Conservation (phyloP, 2,113 vertebrate genomes). For the Lagopus leucura region DNA sequence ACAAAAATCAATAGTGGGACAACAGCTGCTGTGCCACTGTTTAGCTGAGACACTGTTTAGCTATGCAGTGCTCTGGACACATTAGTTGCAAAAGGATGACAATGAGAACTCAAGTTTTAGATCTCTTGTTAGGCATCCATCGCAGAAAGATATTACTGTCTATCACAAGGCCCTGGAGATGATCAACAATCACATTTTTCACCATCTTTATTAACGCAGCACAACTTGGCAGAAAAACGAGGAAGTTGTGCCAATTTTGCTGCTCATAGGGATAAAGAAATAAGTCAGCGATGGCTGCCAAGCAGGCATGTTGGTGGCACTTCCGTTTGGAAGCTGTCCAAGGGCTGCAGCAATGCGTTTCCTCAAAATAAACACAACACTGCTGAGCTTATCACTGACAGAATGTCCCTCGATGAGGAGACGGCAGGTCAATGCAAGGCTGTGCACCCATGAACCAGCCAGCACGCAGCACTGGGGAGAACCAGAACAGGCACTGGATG, state of each 20-base stretch:
- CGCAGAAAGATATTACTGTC: neutral
- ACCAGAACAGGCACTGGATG: neutral
- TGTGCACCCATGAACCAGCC: neutral
- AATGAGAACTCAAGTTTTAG: fast-evolving
- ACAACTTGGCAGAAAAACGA: neutral
- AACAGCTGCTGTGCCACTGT: neutral
- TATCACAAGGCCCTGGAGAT: neutral
- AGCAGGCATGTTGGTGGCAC: neutral
- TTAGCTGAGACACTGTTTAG: neutral
- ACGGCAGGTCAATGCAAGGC: neutral
- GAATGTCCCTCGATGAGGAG: neutral
- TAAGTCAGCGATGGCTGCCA: neutral
- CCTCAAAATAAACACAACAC: neutral
- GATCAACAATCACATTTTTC: neutral
- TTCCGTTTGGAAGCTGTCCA: neutral
- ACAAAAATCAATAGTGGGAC: neutral
- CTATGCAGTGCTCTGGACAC: neutral
- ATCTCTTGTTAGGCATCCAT: neutral
- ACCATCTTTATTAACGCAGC: neutral
- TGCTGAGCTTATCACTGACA: neutral
- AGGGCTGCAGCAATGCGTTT: neutral
- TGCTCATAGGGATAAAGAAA: neutral
- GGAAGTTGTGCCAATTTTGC: neutral
- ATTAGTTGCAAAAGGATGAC: neutral
- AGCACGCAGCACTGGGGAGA: neutral